Evolutionary conservation across 2,113 vertebrate species (phyloP), one percentile per base, ranked within the genome.

Genomic region (Atherinomorus stipes): DNA sequence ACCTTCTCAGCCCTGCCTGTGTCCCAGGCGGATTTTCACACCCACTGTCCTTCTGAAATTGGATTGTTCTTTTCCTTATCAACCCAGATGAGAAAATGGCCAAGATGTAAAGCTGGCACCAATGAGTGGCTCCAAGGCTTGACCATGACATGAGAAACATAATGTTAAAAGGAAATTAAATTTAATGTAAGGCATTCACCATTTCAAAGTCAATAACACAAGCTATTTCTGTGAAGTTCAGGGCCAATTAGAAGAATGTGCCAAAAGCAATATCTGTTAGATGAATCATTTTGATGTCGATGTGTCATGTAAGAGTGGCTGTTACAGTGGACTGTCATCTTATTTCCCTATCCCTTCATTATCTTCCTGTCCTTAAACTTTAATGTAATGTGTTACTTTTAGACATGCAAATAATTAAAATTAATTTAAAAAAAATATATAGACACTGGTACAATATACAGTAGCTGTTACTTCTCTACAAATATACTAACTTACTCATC

Each of bases 11-110:
- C 59, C 64, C 44, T 62, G 71, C 44, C 50, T 26, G 71, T 64
- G 53, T 90, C 85, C 78, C 89, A 86, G 84, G 83, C 81, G 85
- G 53, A 86, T 85, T 71, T 58, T 64, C 61, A 69, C 64, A 78
- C 52, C 57, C 51, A 59, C 52, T 61, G 75, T 86, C 68, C 73
- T 74, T 77, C 77, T 78, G 80, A 89, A 88, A 90, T 88, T 89
- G 65, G 71, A 86, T 84, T 82, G 57, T 74, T 78, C 76, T 79
- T 75, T 74, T 76, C 11, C 61, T 78, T 50, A 67, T 85, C 74
- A 75, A 61, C 58, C 63, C 11, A 37, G 78, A 80, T 54, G 61
- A 75, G 60, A 78, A 84, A 84, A 78, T 18, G 64, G 54, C 53
- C 58, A 83, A 76, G 64, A 76, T 80, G 74, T 83, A 64, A 81